These are phyloP conservation scores for Neotragus pygmaeus DNA, from an alignment of 2,113 vertebrate species.

Conservation along the genomic window DNA sequence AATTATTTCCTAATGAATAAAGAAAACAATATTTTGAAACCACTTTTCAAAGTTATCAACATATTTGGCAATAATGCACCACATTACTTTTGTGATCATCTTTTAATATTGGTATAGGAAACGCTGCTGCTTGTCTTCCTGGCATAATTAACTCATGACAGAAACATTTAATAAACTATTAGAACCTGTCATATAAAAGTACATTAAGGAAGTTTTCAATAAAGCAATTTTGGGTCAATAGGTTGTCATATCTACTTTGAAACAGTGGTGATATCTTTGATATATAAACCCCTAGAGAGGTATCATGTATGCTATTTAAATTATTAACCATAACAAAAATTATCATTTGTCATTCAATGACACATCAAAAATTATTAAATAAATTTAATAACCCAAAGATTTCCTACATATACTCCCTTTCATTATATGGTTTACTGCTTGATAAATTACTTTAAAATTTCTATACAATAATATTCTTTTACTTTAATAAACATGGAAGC, in stretches of 20 bases:
- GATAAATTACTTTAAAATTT: background rate
- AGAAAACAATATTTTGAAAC: background rate
- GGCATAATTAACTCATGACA: constrained; percentile 21
- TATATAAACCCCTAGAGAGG: background rate
- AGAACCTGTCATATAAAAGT: constrained; percentile 14
- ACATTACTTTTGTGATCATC: background rate
- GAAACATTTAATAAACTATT: constrained; percentile 34
- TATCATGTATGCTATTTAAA: background rate
- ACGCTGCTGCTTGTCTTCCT: constrained; percentile 32
- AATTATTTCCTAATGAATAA: background rate
- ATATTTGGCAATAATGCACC: background rate
- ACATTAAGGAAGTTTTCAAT: background rate
- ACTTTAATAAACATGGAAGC: background rate
- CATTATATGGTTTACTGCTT: background rate
- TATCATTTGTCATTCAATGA: constrained; percentile 5
- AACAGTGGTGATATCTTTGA: background rate
- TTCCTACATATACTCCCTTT: background rate
- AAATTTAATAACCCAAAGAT: background rate
- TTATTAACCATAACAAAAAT: background rate
- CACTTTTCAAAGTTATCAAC: background rate
- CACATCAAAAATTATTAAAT: background rate
- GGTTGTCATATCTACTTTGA: fast-evolving
- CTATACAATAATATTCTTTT: background rate
- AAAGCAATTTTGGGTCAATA: background rate
- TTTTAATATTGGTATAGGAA: background rate